Percentiles rank a stretch among this genome's conserved stretches.
phyloP scores from a whole-genome alignment of 2,888 invertebrate genomes.

The Drosophila nr. fundita region DNA sequence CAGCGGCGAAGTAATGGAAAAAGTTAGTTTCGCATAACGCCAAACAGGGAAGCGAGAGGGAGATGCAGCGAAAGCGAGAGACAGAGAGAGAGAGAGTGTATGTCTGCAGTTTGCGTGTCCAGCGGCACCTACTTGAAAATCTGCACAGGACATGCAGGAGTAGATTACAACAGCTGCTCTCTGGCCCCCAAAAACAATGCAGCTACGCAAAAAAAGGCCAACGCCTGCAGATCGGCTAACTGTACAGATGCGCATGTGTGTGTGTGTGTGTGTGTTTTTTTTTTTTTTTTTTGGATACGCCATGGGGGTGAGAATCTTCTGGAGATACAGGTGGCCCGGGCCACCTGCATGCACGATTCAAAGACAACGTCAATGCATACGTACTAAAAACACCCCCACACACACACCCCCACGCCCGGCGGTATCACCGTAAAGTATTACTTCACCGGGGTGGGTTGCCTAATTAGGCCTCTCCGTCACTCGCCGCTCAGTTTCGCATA shows the following conservation, averaged over 20 bases:
- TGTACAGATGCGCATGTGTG: conserved; percentile 22
- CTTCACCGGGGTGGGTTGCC: too few species aligned
- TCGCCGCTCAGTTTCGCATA: too few species aligned
- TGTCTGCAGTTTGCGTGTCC: conserved; percentile 32
- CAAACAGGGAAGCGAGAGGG: neutral
- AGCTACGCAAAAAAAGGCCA: conserved; percentile 37
- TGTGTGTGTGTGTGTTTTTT: neutral
- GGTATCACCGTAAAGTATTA: too few species aligned
- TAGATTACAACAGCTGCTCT: conserved; percentile 71
- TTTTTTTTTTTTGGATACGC: too few species aligned
- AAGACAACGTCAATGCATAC: too few species aligned
- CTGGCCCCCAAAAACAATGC: conserved; percentile 49
- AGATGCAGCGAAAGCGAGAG: neutral
- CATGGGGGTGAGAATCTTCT: too few species aligned
- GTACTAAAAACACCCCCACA: too few species aligned
- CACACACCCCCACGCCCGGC: too few species aligned
- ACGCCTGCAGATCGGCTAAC: conserved; percentile 34
- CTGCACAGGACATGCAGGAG: conserved; percentile 41
- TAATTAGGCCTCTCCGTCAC: too few species aligned
- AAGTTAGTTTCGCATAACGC: conserved; percentile 77
- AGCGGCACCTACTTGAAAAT: conserved; percentile 69
- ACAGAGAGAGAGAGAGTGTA: neutral
- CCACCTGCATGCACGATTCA: too few species aligned
- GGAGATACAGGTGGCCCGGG: too few species aligned
- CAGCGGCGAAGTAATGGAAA: conserved; percentile 78